Conservation (phyloP, 1,140 invertebrate genomes). For the Hylaeus volcanicus region DNA sequence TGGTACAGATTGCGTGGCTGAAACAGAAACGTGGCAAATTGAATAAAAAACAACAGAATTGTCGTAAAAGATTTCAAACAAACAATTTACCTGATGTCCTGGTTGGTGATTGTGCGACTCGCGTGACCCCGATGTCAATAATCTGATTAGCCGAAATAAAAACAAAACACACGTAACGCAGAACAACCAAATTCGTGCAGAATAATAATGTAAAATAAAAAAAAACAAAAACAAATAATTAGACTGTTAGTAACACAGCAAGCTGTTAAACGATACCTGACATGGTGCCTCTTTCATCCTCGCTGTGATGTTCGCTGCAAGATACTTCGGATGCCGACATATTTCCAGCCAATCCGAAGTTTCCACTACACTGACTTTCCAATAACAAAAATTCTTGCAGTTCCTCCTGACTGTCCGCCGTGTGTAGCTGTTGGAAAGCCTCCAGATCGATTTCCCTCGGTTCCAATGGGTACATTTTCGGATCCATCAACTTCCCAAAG, state of each 20-base stretch:
- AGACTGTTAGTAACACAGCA: slow-evolving; percentile 27
- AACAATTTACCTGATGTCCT: slow-evolving; percentile 57
- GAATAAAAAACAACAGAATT: background rate
- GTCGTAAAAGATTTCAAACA: background rate
- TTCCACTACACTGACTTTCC: slow-evolving; percentile 84
- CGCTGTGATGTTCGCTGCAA: slow-evolving; percentile 65
- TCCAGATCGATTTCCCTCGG: slow-evolving; percentile 83
- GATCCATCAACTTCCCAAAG: slow-evolving; percentile 71
- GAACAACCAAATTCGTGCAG: slow-evolving; percentile 62
- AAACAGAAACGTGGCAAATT: slow-evolving; percentile 66
- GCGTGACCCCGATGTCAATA: slow-evolving; percentile 71
- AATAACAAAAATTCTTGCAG: slow-evolving; percentile 85
- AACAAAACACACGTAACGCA: slow-evolving; percentile 22
- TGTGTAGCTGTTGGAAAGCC: slow-evolving; percentile 82
- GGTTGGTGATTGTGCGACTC: slow-evolving; percentile 54
- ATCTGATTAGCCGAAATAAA: slow-evolving; percentile 67
- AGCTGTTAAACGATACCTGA: slow-evolving; percentile 71
- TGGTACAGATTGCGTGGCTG: slow-evolving; percentile 89
- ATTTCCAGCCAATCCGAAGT: slow-evolving; percentile 79
- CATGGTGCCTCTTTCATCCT: slow-evolving; percentile 74
- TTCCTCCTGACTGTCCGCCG: slow-evolving; percentile 84
- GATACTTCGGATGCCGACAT: slow-evolving; percentile 77
- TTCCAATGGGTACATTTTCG: slow-evolving; percentile 81
- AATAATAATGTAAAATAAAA: slow-evolving; percentile 30
- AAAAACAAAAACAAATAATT: slow-evolving; percentile 12